Conservation (phyloP, 1,140 invertebrate genomes). For the Ceratina calcarata region DNA sequence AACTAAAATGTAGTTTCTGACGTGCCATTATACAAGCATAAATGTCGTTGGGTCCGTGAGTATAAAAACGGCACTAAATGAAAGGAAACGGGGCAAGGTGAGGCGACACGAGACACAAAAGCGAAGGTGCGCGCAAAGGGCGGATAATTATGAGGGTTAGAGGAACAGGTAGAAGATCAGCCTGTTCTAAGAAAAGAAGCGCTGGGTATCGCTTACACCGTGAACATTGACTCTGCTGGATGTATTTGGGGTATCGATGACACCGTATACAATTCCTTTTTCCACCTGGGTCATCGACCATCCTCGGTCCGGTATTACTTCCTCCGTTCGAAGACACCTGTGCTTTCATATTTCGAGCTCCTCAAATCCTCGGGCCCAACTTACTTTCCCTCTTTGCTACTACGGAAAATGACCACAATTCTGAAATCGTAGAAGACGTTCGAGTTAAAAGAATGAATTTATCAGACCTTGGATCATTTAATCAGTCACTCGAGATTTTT, state of each 20-base stretch:
- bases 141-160: constrained; percentile 51
- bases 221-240: constrained; percentile 57
- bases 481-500: no score
- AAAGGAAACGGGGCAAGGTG: not conserved
- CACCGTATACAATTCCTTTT: constrained; percentile 52
- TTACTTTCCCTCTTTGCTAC: no score
- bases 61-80: not conserved
- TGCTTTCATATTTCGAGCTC: not conserved
- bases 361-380: not conserved
- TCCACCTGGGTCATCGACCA: constrained; percentile 62
- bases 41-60: not conserved
- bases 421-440: no score
- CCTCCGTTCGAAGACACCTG: not conserved
- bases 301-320: constrained; percentile 30
- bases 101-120: not conserved
- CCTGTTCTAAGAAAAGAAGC: constrained; percentile 11
- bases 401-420: no score
- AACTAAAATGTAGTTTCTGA: no score
- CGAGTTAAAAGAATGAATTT: no score
- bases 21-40: no score
- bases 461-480: no score
- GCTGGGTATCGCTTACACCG: constrained; percentile 60
- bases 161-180: constrained; percentile 42
- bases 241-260: constrained; percentile 70
- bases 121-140: not conserved